A percentile compares a stretch with the other conserved stretches of the same genome.
These are phyloP conservation scores for Anabas testudineus DNA, from an alignment of 2,797 vertebrate species.

Conservation along the genomic window DNA sequence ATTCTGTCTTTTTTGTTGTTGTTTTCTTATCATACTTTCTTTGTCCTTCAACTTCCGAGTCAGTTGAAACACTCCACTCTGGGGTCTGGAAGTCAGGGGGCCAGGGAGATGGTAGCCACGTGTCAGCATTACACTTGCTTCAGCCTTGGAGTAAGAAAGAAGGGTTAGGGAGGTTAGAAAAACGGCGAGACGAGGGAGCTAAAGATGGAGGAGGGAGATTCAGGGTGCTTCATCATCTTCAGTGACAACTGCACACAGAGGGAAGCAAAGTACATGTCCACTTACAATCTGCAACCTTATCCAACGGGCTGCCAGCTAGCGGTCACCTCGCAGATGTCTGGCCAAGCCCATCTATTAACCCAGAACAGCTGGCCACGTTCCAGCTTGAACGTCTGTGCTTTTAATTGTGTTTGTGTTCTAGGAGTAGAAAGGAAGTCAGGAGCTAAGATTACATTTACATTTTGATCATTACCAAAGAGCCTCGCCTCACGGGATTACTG, in stretches of 20 bases:
- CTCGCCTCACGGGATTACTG: conserved; percentile 25
- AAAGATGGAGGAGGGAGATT: conserved; percentile 58
- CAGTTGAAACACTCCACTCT: conserved; percentile 55
- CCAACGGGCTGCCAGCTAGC: conserved; percentile 74
- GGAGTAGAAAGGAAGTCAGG: background rate
- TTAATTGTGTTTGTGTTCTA: conserved; percentile 69
- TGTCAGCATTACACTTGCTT: conserved; percentile 55
- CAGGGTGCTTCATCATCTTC: conserved; percentile 82
- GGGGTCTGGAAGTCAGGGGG: conserved; percentile 56
- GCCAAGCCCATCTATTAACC: conserved; percentile 81
- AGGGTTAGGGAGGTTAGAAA: conserved; percentile 63
- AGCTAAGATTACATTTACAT: conserved; percentile 65
- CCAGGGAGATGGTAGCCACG: conserved; percentile 34
- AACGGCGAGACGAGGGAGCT: conserved; percentile 57
- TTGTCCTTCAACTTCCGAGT: conserved; percentile 67
- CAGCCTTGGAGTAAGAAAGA: conserved; percentile 39
- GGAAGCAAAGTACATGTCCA: conserved; percentile 73
- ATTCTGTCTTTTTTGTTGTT: conserved; percentile 23
- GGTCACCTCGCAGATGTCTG: conserved; percentile 83
- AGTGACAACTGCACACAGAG: conserved; percentile 78
- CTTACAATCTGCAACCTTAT: conserved; percentile 75
- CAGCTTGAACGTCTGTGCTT: conserved; percentile 59
- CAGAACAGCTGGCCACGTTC: conserved; percentile 77
- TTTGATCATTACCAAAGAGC: conserved; percentile 61
- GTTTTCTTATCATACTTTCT: conserved; percentile 47